Base-by-base conservation (phyloP, 2,888 invertebrate species). In the Pachymerium ferrugineum region DNA sequence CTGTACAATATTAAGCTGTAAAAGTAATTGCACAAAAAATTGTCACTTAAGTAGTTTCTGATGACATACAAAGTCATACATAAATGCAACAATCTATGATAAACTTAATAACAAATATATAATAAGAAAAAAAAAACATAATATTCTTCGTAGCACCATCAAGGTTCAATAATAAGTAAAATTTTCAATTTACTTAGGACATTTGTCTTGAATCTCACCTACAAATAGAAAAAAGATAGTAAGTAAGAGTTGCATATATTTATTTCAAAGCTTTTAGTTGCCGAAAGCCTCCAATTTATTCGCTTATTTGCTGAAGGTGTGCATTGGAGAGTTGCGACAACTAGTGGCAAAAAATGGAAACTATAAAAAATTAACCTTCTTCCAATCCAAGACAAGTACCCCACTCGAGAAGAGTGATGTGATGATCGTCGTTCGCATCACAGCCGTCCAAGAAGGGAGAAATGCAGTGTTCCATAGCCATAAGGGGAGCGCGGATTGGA, bases 391-490 rank as follows among this genome's bases (percentile, higher is more conserved):
- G 83, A 78, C 86, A 86, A 54, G 79, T 81, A 73, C 94, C 96
- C 97, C 97, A 98, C 85, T 98, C 97, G 78, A 88, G 85, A 77
- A 97, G 87, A 28, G 93, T 91, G 82, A 98, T 92, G 82, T 90
- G 89, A 83, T 96, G 94, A 84, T 97, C 92, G 80, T 90, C 87
- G 84, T 97, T 89, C 35, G 84, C 85, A 83, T 98, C 97, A 83
- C 98, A 98, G 30, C 86, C 86, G 84, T 96, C 91, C 77, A 97
- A 88, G 88, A 98, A 98, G 47, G 96, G 95, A 75, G 94, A 93
- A 84, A 97, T 97, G 86, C 98, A 98, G 83, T 97, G 97, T 85
- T 98, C 98, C 84, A 98, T 88, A 38, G 96, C 89, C 88, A 97
- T 91, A 77, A 98, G 86, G 1, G 96, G 95, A 72, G 97, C 97